Evolutionary conservation across 2,888 invertebrate genomes (phyloP).

Genomic region (Shargacucullia verbasci): DNA sequence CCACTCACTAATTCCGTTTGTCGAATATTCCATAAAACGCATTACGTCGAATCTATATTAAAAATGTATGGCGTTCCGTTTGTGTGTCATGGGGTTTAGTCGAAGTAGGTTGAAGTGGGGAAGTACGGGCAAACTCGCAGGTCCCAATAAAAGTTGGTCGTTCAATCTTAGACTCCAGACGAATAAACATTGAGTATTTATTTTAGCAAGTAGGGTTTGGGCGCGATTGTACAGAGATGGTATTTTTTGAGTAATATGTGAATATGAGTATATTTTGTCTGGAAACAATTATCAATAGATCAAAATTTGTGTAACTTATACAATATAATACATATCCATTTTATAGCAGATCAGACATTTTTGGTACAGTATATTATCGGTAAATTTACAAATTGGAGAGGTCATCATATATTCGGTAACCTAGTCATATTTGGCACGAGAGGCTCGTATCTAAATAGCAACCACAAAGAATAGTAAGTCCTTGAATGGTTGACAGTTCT

Average conservation of each 20-base stretch:
- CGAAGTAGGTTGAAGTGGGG: constrained; percentile 45
- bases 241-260: constrained; percentile 7
- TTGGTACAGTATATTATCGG: no score
- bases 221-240: constrained; percentile 1
- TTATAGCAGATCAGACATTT: no score
- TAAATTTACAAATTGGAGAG: no score
- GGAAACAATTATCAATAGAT: no score
- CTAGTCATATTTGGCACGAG: no score
- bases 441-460: no score
- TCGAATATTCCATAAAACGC: constrained; percentile 35
- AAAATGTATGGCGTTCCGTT: constrained; percentile 64
- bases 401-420: no score
- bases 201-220: constrained; percentile 17
- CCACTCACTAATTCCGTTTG: constrained; percentile 37
- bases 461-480: no score
- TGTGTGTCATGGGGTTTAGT: constrained; percentile 60
- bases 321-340: no score
- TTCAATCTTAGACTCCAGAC: constrained; percentile 36
- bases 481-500: no score
- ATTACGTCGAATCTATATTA: constrained; percentile 59
- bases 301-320: no score
- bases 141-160: constrained; percentile 51
- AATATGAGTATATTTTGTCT: constrained; percentile 18
- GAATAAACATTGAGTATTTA: constrained; percentile 45
- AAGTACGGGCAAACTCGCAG: constrained; percentile 36